Evolutionary conservation across 2,113 vertebrate species (phyloP), one percentile per base, ranked within the genome.

Genomic region (Prunella himalayana): DNA sequence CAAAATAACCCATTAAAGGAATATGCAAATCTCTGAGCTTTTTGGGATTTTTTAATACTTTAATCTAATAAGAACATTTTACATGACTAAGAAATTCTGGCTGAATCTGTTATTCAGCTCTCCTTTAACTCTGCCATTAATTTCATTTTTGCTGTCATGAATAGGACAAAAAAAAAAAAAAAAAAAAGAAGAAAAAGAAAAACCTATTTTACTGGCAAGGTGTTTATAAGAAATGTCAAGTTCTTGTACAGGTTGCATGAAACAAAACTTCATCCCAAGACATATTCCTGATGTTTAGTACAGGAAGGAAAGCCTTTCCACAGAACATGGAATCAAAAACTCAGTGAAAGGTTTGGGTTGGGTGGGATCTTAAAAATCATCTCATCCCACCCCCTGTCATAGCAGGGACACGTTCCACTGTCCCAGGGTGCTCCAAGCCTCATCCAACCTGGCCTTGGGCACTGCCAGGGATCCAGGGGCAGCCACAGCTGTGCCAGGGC

Each of bases 1-100:
- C 85, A 90, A 91, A 95, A 93, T 87, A 95, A 88, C 59, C 49
- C 57, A 84, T 88, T 93, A 92, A 92, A 90, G 68, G 22, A 78
- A 93, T 86, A 95, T 82, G 47, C 76, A 95, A 92, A 95, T 88
- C 89, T 53, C 87, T 16, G 31, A 88, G 64, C 33, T 51, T 71
- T 80, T 51, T 15, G 73, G 54, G 84, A 42, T 39, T 63, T 24
- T 56, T 39, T 61, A 91, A 93, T 92, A 86, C 71, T 92, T 88
- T 92, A 91, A 94, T 92, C 57, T 90, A 93, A 63, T 93, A 83
- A 95, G 90, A 94, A 59, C 60, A 35, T 71, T 73, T 57, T 61
- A 91, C 50, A 76, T 73, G 78, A 73, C 68, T 81, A 86, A 81
- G 79, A 93, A 83, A 81, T 73, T 83, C 82, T 1, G 16, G 9